phyloP scores from a whole-genome alignment of 2,797 vertebrate genomes.

The Pipistrellus pygmaeus region DNA sequence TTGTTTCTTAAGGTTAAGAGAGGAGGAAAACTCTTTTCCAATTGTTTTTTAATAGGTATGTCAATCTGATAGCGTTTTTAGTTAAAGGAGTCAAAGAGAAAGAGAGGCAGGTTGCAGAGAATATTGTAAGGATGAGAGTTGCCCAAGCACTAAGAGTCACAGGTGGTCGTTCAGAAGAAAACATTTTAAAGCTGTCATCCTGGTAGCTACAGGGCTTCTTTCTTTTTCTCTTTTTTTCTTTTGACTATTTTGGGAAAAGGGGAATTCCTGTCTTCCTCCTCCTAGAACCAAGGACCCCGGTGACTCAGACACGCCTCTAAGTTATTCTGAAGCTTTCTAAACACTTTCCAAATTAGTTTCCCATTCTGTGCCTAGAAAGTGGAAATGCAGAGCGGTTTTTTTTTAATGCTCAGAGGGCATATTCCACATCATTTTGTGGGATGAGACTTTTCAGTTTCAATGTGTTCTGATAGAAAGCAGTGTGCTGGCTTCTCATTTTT shows the following conservation, averaged over 20 bases:
- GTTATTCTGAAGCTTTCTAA: conserved; percentile 62
- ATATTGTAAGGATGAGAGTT: not conserved
- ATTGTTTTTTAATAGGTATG: not conserved
- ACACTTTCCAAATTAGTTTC: conserved; percentile 70
- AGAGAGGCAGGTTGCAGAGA: not conserved
- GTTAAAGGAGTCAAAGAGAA: not conserved
- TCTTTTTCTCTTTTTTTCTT: not conserved
- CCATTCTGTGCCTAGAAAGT: conserved; percentile 69
- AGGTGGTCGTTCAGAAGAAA: not conserved
- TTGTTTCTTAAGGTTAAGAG: not conserved
- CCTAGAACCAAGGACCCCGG: conserved; percentile 40
- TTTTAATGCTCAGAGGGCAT: not conserved
- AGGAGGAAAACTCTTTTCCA: not conserved
- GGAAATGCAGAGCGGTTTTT: not conserved
- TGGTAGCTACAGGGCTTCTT: not conserved
- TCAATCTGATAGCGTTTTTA: not conserved
- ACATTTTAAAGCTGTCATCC: not conserved
- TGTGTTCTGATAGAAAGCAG: conserved; percentile 58
- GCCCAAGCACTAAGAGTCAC: not conserved
- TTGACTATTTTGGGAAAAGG: conserved; percentile 56
- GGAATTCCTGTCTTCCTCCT: conserved; percentile 1
- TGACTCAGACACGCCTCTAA: conserved; percentile 70
- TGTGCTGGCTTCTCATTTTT: not conserved
- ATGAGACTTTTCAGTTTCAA: conserved; percentile 42
- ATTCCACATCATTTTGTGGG: not conserved